Conservation (phyloP, 1,140 invertebrate genomes). For the Triops longicaudatus region DNA sequence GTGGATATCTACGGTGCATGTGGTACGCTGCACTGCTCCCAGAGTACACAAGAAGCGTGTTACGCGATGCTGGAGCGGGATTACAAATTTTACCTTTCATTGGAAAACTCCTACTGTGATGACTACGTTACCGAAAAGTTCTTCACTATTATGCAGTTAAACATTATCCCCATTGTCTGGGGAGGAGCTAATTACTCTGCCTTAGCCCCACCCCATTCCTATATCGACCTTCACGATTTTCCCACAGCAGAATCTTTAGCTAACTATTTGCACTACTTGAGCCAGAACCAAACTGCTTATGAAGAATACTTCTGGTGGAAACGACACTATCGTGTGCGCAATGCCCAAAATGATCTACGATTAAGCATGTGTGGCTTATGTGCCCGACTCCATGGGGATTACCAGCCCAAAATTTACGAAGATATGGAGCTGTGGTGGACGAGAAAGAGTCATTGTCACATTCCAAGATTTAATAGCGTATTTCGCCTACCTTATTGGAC, state of each 20-base stretch:
- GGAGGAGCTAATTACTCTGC: conserved; percentile 32
- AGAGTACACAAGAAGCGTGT: conserved; percentile 28
- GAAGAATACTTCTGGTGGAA: conserved; percentile 43
- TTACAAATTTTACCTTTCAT: conserved; percentile 30
- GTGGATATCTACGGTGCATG: conserved; percentile 47
- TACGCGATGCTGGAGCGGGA: conserved; percentile 32
- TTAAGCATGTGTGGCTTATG: conserved; percentile 26
- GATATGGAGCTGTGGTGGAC: conserved; percentile 28
- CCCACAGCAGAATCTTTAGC: conserved; percentile 30
- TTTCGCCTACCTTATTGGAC: conserved; percentile 26
- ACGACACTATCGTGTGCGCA: conserved; percentile 23
- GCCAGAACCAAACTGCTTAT: conserved; percentile 36
- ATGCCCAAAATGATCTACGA: conserved; percentile 4
- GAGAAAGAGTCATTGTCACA: conserved; percentile 23
- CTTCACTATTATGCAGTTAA: conserved; percentile 33
- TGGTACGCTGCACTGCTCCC: conserved; percentile 29
- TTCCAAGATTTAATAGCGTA: conserved; percentile 22
- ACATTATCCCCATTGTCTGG: conserved; percentile 33
- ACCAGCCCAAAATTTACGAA: not conserved
- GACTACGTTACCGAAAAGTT: conserved; percentile 38
- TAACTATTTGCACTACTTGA: conserved; percentile 35
- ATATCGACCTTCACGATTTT: conserved; percentile 37
- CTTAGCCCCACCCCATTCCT: conserved; percentile 38
- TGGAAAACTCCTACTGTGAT: conserved; percentile 34
- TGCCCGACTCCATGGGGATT: conserved; percentile 22